Percentiles rank a stretch among this genome's conserved stretches.
phyloP scores from a whole-genome alignment of 2,797 vertebrate species.

The Meda fulgida region DNA sequence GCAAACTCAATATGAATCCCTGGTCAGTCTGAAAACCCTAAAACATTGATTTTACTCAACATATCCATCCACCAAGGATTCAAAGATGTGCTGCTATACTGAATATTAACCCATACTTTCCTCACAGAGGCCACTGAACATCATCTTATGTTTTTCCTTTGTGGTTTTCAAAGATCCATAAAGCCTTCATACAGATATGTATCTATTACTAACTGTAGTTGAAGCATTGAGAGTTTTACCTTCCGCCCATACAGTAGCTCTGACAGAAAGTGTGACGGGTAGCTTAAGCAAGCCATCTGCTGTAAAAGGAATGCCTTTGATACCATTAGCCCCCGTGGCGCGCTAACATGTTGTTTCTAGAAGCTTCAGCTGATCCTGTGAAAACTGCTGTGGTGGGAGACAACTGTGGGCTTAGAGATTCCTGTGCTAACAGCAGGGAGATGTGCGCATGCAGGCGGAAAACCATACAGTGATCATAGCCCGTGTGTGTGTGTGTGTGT shows the following conservation, averaged over 20 bases:
- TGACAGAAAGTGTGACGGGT: slow-evolving; percentile 68
- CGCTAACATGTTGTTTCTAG: slow-evolving; percentile 62
- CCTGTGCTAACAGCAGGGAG: slow-evolving; percentile 61
- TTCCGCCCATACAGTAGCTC: slow-evolving; percentile 53
- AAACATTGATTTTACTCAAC: not conserved
- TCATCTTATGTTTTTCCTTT: slow-evolving; percentile 16
- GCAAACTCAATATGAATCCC: not conserved
- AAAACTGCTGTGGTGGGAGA: slow-evolving; percentile 60
- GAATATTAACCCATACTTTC: not conserved
- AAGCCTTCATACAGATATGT: not conserved
- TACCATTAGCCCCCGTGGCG: slow-evolving; percentile 64
- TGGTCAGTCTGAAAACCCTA: not conserved
- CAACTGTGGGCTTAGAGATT: slow-evolving; percentile 67
- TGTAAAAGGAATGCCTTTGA: slow-evolving; percentile 78
- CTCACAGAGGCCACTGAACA: not conserved
- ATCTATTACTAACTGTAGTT: slow-evolving; percentile 28
- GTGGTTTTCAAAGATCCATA: slow-evolving; percentile 13
- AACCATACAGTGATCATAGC: slow-evolving; percentile 55
- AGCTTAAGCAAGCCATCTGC: slow-evolving; percentile 73
- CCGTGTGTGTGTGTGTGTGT: slow-evolving; percentile 41
- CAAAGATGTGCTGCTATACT: not conserved
- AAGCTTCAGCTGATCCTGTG: slow-evolving; percentile 63
- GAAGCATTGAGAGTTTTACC: slow-evolving; percentile 14
- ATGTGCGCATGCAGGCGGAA: slow-evolving; percentile 55
- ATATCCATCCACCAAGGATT: not conserved